phyloP scores from a whole-genome alignment of 2,888 invertebrate species.

The Cyclophora albipunctata region DNA sequence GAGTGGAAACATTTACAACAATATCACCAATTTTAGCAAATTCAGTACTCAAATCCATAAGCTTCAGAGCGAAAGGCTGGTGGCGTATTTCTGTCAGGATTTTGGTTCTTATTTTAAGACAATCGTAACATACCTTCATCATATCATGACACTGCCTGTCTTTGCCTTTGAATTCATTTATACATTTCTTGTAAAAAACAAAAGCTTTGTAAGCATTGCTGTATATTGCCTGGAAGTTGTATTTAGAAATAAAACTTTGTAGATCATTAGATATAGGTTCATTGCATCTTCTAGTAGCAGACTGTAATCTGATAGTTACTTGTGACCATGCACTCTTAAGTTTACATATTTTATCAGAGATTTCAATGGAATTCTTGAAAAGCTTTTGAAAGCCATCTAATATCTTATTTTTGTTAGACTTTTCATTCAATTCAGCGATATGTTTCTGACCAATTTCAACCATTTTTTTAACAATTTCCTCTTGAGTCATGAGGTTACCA shows the following conservation, averaged over 20 bases:
- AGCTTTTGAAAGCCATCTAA: conserved; percentile 57
- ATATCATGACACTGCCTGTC: conserved; percentile 69
- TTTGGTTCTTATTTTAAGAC: conserved; percentile 69
- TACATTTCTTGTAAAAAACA: conserved; percentile 51
- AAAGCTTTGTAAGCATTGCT: conserved; percentile 61
- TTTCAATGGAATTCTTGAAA: conserved; percentile 51
- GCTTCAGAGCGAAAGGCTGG: conserved; percentile 58
- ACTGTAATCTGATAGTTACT: conserved; percentile 59
- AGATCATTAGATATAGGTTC: conserved; percentile 53
- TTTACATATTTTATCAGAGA: conserved; percentile 56
- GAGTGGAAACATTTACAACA: conserved; percentile 50
- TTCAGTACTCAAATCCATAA: conserved; percentile 60
- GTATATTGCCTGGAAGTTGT: conserved; percentile 56
- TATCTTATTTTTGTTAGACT: conserved; percentile 44
- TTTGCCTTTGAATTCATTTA: conserved; percentile 51
- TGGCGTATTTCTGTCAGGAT: conserved; percentile 60
- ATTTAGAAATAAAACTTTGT: conserved; percentile 53
- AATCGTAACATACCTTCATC: conserved; percentile 72
- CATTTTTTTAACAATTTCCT: conserved; percentile 56
- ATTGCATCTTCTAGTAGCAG: conserved; percentile 60
- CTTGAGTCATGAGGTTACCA: conserved; percentile 58
- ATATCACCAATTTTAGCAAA: conserved; percentile 58
- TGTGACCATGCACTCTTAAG: conserved; percentile 59
- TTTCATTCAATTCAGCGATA: conserved; percentile 45
- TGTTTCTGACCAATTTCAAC: conserved; percentile 54